Conservation (phyloP, 2,888 invertebrate species). For the Eremobia ochroleuca region DNA sequence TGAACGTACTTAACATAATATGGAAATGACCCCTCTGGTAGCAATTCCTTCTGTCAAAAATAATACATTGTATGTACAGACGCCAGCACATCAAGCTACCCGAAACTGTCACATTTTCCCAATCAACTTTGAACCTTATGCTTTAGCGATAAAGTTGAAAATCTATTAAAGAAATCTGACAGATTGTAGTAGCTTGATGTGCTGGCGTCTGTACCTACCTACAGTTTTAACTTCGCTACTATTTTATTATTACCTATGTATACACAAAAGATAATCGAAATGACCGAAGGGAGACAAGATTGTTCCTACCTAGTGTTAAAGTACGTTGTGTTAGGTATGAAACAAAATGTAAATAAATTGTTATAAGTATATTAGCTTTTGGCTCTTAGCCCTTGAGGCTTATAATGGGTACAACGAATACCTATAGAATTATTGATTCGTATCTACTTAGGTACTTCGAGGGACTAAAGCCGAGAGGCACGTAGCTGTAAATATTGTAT, state of each 20-base stretch:
- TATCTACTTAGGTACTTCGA: constrained; percentile 52
- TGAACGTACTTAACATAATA: no score
- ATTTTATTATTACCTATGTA: not conserved
- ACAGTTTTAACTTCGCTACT: not conserved
- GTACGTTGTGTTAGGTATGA: not conserved
- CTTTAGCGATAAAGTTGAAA: no score
- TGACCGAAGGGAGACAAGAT: not conserved
- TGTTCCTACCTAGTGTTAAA: not conserved
- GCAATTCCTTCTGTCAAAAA: no score
- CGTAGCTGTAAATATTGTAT: constrained; percentile 48
- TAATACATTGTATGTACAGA: no score
- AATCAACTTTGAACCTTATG: no score
- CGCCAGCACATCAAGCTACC: no score
- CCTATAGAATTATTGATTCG: constrained; percentile 58
- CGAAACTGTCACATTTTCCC: no score
- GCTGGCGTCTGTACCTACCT: no score
- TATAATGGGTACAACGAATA: constrained; percentile 47
- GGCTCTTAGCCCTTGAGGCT: constrained; percentile 40
- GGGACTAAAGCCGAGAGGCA: constrained; percentile 38
- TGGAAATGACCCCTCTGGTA: no score
- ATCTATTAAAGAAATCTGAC: no score
- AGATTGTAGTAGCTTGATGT: no score
- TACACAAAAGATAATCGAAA: not conserved
- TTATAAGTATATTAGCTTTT: constrained; percentile 8
- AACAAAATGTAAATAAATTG: constrained; percentile 30